Percentiles rank a stretch among this genome's conserved stretches.
Conservation (phyloP, 2,113 vertebrate species). For the Cynoglossus semilaevis region DNA sequence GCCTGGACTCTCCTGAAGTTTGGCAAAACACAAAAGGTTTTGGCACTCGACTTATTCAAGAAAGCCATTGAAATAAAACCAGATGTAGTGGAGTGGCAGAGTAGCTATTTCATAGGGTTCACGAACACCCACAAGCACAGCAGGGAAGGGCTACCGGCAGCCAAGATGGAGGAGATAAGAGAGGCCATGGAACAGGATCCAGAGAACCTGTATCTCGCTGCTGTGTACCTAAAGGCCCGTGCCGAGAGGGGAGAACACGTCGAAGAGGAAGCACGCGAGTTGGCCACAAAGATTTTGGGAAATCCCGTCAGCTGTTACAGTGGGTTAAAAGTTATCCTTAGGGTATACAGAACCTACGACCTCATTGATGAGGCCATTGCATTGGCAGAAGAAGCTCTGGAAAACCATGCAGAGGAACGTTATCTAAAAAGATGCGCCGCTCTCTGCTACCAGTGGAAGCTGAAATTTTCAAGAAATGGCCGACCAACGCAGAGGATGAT, state of each 20-base stretch:
- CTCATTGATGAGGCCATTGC: constrained; percentile 28
- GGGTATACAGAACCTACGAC: background rate
- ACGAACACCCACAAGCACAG: background rate
- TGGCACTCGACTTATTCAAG: constrained; percentile 39
- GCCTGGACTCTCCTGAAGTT: constrained; percentile 61
- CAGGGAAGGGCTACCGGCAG: background rate
- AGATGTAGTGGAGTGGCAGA: constrained; percentile 46
- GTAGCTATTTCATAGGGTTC: constrained; percentile 17
- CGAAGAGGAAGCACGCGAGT: constrained; percentile 10
- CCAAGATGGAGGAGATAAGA: constrained; percentile 24
- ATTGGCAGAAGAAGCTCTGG: constrained; percentile 39
- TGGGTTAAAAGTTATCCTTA: constrained; percentile 33
- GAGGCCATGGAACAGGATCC: constrained; percentile 41
- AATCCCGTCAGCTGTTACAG: constrained; percentile 42
- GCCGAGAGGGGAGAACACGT: background rate
- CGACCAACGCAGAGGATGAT: background rate
- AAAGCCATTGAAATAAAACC: constrained; percentile 55
- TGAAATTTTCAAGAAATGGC: background rate
- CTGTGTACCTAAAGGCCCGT: background rate
- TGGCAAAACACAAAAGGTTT: background rate
- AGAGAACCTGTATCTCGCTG: constrained; percentile 41
- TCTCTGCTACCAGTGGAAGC: constrained; percentile 39
- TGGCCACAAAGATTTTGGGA: constrained; percentile 22
- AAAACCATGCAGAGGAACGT: constrained; percentile 32
- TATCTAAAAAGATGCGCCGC: constrained; percentile 40